phyloP scores from a whole-genome alignment of 2,113 vertebrate genomes.

The Protobothrops flavoviridis region DNA sequence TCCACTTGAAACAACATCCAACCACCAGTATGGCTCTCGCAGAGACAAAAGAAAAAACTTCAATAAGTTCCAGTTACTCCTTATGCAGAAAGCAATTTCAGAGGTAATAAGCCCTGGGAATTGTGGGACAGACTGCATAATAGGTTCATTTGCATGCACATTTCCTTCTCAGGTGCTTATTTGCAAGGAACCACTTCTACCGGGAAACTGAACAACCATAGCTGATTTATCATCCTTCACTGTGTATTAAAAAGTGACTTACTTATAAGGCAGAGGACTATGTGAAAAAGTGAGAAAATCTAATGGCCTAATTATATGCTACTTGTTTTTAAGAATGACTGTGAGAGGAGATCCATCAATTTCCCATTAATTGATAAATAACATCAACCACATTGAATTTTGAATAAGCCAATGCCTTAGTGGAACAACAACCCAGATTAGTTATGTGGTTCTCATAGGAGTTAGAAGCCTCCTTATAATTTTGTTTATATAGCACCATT shows the following conservation, averaged over 20 bases:
- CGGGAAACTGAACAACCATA: conserved; percentile 41
- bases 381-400: conserved; percentile 24
- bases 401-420: conserved; percentile 36
- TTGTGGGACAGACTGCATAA: conserved; percentile 45
- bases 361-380: conserved; percentile 15
- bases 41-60: conserved; percentile 28
- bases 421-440: conserved; percentile 29
- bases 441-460: neutral
- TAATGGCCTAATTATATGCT: conserved; percentile 6
- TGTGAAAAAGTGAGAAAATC: neutral
- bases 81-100: conserved; percentile 49
- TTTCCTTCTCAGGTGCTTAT: conserved; percentile 53
- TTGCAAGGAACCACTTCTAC: conserved; percentile 55
- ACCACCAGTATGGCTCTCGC: neutral
- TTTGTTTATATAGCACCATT: neutral
- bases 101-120: conserved; percentile 62
- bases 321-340: conserved; percentile 8
- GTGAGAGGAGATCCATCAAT: conserved; percentile 6
- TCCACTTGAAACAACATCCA: conserved; percentile 45
- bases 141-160: conserved; percentile 56
- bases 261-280: neutral
- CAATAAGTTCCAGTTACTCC: conserved; percentile 11
- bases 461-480: neutral
- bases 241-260: conserved; percentile 13
- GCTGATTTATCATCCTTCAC: conserved; percentile 55